A percentile compares a stretch with the other conserved stretches of the same genome.
phyloP scores from a whole-genome alignment of 1,140 invertebrate genomes.

The Galleria mellonella region DNA sequence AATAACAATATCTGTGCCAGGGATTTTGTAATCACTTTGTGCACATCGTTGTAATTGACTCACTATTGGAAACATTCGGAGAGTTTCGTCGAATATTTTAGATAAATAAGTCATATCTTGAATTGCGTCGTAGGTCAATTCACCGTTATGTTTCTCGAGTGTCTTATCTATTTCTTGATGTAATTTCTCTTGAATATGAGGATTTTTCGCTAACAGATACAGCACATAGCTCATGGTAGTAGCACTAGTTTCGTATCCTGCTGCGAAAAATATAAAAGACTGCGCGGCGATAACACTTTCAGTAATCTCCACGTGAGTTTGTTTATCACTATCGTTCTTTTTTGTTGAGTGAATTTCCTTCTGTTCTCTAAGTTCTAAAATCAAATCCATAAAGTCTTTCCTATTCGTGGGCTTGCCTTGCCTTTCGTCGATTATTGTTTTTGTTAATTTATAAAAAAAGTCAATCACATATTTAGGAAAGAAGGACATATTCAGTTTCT shows the following conservation, averaged over 20 bases:
- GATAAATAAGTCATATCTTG: slow-evolving; percentile 62
- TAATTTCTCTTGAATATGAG: slow-evolving; percentile 51
- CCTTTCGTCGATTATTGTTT: slow-evolving; percentile 15
- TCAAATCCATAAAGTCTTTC: slow-evolving; percentile 37
- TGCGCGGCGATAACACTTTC: slow-evolving; percentile 47
- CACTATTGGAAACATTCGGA: slow-evolving; percentile 76
- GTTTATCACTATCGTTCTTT: slow-evolving; percentile 4
- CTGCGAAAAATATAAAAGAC: slow-evolving; percentile 46
- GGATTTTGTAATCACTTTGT: slow-evolving; percentile 69
- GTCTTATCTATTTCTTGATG: slow-evolving; percentile 40
- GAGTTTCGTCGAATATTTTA: slow-evolving; percentile 60
- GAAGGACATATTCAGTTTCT: slow-evolving; percentile 20
- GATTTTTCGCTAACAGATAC: slow-evolving; percentile 57
- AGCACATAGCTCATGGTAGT: slow-evolving; percentile 26
- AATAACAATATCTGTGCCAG: slow-evolving; percentile 62
- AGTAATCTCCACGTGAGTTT: slow-evolving; percentile 16
- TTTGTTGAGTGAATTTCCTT: slow-evolving; percentile 9
- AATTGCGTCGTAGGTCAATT: slow-evolving; percentile 52
- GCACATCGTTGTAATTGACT: slow-evolving; percentile 69
- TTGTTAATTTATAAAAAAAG: slow-evolving; percentile 27
- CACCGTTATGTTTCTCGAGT: slow-evolving; percentile 48
- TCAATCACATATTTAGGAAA: slow-evolving; percentile 19
- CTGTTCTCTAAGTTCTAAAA: slow-evolving; percentile 44
- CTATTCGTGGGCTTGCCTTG: slow-evolving; percentile 16
- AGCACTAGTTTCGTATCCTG: slow-evolving; percentile 41